These are phyloP conservation scores for Rhinoraja longicauda DNA, from an alignment of 2,797 vertebrate genomes.

Conservation along the genomic window DNA sequence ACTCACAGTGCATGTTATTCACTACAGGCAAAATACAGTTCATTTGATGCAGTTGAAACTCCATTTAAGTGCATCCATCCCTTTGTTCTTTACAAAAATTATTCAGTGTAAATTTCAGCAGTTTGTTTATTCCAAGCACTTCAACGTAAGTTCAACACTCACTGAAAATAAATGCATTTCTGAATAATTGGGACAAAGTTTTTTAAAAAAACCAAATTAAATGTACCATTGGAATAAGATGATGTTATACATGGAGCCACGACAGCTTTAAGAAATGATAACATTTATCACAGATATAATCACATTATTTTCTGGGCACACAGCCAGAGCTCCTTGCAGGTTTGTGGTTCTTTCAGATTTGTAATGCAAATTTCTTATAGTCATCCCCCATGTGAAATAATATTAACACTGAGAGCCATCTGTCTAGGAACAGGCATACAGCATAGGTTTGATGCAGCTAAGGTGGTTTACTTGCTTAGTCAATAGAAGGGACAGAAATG, in stretches of 20 bases:
- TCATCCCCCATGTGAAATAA: conserved; percentile 32
- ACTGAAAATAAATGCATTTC: background rate
- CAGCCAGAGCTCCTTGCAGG: conserved; percentile 20
- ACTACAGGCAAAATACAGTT: background rate
- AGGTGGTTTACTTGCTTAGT: background rate
- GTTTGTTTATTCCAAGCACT: background rate
- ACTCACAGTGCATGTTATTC: background rate
- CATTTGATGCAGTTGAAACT: background rate
- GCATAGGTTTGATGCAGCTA: conserved; percentile 12
- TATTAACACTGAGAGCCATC: conserved; percentile 35
- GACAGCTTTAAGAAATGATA: conserved; percentile 33
- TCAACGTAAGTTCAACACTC: background rate
- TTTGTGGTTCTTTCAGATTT: conserved; percentile 20
- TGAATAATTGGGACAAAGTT: background rate
- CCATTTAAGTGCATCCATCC: background rate
- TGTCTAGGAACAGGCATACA: background rate
- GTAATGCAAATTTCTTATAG: conserved; percentile 32
- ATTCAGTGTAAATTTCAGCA: background rate
- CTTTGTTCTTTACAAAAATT: background rate
- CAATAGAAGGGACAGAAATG: conserved; percentile 15
- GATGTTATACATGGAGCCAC: background rate
- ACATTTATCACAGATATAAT: conserved; percentile 38
- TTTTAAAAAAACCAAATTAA: conserved; percentile 8
- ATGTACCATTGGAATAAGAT: background rate
- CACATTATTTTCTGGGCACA: conserved; percentile 34